phyloP scores from a whole-genome alignment of 2,797 vertebrate genomes.

The Silurus lanzhouensis region DNA sequence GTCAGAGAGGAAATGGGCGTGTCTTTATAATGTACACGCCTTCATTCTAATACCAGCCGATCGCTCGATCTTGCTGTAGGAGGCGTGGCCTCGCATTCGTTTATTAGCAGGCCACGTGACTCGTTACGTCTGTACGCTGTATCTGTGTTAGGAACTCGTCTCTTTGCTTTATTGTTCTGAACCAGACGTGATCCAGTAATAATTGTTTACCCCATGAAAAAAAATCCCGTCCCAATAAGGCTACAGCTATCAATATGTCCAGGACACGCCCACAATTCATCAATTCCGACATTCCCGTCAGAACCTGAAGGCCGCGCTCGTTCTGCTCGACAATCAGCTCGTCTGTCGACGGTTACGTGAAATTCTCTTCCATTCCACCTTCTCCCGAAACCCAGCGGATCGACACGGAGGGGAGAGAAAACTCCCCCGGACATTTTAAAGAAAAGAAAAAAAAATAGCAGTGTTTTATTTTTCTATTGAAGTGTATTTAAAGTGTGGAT shows the following conservation, averaged over 20 bases:
- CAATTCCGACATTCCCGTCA: background rate
- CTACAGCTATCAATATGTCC: too few relatives aligned
- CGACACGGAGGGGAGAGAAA: too few relatives aligned
- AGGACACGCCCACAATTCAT: background rate
- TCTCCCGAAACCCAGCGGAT: background rate
- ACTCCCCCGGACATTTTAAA: background rate
- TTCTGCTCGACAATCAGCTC: conserved; percentile 56
- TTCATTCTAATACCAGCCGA: background rate
- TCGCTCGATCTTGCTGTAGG: background rate
- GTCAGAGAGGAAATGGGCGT: background rate
- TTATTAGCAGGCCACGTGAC: background rate
- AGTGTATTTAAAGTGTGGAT: conserved; percentile 18
- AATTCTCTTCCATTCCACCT: conserved; percentile 2
- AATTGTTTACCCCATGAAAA: background rate
- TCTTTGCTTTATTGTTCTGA: background rate
- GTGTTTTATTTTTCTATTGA: conserved; percentile 56
- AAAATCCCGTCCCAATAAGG: background rate
- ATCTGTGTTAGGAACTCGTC: background rate
- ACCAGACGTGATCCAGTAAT: background rate
- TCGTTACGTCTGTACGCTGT: too few relatives aligned
- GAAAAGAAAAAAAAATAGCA: conserved; percentile 21
- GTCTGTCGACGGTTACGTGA: background rate
- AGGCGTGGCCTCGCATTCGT: background rate
- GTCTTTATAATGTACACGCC: background rate
- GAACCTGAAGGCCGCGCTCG: background rate